Percentiles rank a stretch among this genome's conserved stretches.
Conservation (phyloP, 1,140 invertebrate species). For the Apis cerana region DNA sequence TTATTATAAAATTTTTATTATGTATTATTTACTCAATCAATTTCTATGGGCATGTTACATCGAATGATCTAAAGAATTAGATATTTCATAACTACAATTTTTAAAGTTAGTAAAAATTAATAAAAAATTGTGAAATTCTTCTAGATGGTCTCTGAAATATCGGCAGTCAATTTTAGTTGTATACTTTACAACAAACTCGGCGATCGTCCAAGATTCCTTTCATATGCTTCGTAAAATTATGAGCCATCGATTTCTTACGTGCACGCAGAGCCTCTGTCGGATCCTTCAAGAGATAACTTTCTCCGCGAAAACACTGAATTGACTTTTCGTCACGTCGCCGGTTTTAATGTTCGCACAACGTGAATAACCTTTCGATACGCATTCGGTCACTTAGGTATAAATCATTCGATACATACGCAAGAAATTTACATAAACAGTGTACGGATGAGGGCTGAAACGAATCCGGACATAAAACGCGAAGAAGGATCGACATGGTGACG, state of each 20-base stretch:
- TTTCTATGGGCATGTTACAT: background rate
- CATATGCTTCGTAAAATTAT: background rate
- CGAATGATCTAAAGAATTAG: background rate
- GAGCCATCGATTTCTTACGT: slow-evolving; percentile 29
- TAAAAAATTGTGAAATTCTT: background rate
- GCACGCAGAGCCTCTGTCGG: background rate
- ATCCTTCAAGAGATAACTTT: background rate
- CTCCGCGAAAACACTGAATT: background rate
- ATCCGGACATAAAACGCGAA: background rate
- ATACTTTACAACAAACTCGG: slow-evolving; percentile 12
- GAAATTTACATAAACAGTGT: slow-evolving; percentile 39
- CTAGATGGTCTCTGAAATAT: slow-evolving; percentile 15
- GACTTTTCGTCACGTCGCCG: slow-evolving; percentile 4
- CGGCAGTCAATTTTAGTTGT: slow-evolving; percentile 21
- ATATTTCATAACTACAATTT: background rate
- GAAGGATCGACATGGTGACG: slow-evolving; percentile 29
- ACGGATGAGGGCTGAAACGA: slow-evolving; percentile 1
- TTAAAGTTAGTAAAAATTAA: background rate
- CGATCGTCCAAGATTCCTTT: slow-evolving; percentile 28
- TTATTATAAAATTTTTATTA: too few relatives aligned
- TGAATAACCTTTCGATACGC: slow-evolving; percentile 21
- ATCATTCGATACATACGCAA: slow-evolving; percentile 8
- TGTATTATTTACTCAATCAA: background rate
- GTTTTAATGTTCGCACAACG: slow-evolving; percentile 20
- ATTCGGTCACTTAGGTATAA: background rate